Conservation (phyloP, 2,113 vertebrate genomes). For the Leucoraja erinaceus region DNA sequence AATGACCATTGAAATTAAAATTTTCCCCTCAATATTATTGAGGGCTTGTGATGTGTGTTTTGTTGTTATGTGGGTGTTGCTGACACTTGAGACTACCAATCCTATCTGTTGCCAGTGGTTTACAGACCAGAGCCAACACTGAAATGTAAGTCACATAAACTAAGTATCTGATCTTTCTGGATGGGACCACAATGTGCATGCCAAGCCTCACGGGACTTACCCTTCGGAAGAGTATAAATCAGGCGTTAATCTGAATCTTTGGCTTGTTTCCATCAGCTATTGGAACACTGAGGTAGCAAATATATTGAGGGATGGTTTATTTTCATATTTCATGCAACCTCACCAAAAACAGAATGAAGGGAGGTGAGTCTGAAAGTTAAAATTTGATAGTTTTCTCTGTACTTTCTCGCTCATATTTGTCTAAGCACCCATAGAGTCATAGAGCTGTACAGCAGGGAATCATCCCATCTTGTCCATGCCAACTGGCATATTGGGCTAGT, state of each 20-base stretch:
- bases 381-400: background rate
- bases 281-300: background rate
- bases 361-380: background rate
- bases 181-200: background rate
- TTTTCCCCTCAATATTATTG: background rate
- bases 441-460: too few relatives aligned
- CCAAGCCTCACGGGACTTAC: background rate
- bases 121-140: background rate
- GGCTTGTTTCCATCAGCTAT: background rate
- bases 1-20: background rate
- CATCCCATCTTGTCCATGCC: too few relatives aligned
- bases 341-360: background rate
- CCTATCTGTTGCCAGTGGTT: too few relatives aligned
- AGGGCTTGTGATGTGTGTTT: background rate
- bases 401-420: background rate
- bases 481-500: too few relatives aligned
- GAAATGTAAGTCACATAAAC: background rate
- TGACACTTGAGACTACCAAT: background rate
- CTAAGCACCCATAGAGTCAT: background rate
- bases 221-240: background rate
- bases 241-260: background rate
- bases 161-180: background rate
- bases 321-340: background rate
- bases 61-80: background rate
- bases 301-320: background rate